These are phyloP conservation scores for Oscheius sp. DNA, from an alignment of 2,888 invertebrate genomes.

Conservation along the genomic window DNA sequence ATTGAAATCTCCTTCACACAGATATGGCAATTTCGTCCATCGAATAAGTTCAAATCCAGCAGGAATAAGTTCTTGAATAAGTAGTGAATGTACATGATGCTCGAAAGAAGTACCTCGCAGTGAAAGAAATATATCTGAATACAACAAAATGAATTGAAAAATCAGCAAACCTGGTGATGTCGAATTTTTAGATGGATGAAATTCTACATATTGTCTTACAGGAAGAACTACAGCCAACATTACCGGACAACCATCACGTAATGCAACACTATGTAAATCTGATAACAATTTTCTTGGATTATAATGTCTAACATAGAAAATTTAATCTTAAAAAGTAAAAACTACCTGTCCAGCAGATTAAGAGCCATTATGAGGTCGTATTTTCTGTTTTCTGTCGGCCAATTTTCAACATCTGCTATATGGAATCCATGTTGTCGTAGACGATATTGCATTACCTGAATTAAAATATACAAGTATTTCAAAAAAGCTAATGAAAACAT, in stretches of 20 bases:
- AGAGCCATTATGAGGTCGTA: constrained; percentile 84
- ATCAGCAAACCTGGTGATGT: constrained; percentile 45
- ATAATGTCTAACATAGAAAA: constrained; percentile 78
- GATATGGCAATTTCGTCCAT: constrained; percentile 91
- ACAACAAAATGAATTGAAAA: neutral
- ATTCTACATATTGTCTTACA: constrained; percentile 91
- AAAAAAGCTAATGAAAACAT: neutral
- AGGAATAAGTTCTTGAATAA: constrained; percentile 77
- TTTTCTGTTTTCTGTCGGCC: constrained; percentile 46
- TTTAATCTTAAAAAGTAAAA: neutral
- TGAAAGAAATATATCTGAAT: constrained; percentile 69
- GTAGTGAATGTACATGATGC: constrained; percentile 81
- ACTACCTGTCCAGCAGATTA: constrained; percentile 85
- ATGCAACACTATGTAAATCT: constrained; percentile 80
- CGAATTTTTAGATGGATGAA: constrained; percentile 51
- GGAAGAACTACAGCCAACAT: constrained; percentile 91
- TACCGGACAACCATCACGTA: constrained; percentile 74
- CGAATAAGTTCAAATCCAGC: constrained; percentile 80
- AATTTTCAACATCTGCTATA: constrained; percentile 75
- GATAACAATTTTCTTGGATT: constrained; percentile 82
- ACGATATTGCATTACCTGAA: constrained; percentile 81
- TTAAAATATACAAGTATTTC: neutral
- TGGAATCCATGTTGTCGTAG: constrained; percentile 81
- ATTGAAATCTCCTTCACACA: constrained; percentile 87
- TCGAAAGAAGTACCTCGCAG: constrained; percentile 72